phyloP scores from a whole-genome alignment of 2,797 vertebrate genomes.

The Muscicapa striata region DNA sequence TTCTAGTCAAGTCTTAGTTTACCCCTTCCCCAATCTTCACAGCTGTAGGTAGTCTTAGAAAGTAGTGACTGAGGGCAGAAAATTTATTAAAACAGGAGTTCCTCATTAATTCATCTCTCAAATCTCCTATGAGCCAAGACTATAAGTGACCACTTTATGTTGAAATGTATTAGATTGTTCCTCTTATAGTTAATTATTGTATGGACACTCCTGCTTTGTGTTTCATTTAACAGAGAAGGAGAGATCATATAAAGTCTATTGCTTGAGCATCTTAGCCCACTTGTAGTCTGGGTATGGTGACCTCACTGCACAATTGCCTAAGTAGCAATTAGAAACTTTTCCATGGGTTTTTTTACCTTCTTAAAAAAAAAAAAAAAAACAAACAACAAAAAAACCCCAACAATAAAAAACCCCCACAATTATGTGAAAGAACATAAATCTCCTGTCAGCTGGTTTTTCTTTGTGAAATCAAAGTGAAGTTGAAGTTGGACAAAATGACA shows the following conservation, averaged over 20 bases:
- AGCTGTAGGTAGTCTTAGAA: background rate
- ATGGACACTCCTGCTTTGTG: background rate
- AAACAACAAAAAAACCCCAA: too few species aligned
- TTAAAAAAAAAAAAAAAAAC: too few species aligned
- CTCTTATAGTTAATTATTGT: background rate
- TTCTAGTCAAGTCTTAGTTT: background rate
- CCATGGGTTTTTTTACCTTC: background rate
- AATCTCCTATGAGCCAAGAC: background rate
- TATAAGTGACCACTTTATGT: background rate
- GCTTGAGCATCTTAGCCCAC: background rate
- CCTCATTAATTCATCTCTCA: background rate
- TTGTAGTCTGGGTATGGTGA: background rate
- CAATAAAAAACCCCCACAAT: background rate
- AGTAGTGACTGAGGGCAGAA: background rate
- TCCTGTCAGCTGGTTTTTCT: background rate
- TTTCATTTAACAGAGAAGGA: background rate
- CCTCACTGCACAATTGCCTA: background rate
- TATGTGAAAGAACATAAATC: background rate
- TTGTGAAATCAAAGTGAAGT: background rate
- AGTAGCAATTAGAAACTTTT: background rate
- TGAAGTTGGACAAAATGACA: background rate
- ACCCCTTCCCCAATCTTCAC: background rate
- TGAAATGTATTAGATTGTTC: background rate
- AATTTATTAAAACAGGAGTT: background rate
- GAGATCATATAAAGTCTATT: background rate